Evolutionary conservation across 1,140 invertebrate genomes (phyloP), one percentile per base, ranked within the genome.

Genomic region (Drosophila arizonae): DNA sequence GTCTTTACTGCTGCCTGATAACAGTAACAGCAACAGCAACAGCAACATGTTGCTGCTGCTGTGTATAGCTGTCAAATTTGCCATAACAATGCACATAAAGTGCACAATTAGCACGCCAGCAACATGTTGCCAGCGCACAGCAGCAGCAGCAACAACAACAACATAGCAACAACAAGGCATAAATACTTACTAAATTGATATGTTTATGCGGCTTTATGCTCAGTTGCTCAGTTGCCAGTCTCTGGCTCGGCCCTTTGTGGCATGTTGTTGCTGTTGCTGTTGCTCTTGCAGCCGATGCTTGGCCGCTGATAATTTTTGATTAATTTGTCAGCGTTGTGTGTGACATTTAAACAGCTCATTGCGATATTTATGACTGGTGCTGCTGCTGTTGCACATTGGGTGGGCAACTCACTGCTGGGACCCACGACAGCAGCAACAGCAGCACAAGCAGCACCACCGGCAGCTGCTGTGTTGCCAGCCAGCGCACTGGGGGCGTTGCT

Each of bases 251-350:
- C 68, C 72, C 72, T 75, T 72, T 65, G 72, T 75, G 60, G 73
- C 73, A 72, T 63, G 85, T 73, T 74, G 77, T 43, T 70, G 64
- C 13, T 60, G 70, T 50, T 62, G 71, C 36, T 74, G 77, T 43
- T 70, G 64, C 13, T 60, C 66, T 50, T 62, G 71, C 36, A 45
- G 68, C 50, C 72, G 84, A 88, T 88, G 84, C 85, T 77, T 76
- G 85, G 64, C 57, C 74, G 51, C 77, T 84, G 84, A 88, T 88
- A 88, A 88, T 81, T 88, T 88, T 88, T 88, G 84, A 88, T 88
- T 88, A 88, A 88, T 88, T 88, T 88, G 84, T 88, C 84, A 88
- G 84, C 80, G 87, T 80, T 88, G 79, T 78, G 79, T 88, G 84
- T 88, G 84, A 88, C 84, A 88, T 88, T 80, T 88, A 86, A 88